phyloP scores from a whole-genome alignment of 2,888 invertebrate species.

The Allacma fusca region DNA sequence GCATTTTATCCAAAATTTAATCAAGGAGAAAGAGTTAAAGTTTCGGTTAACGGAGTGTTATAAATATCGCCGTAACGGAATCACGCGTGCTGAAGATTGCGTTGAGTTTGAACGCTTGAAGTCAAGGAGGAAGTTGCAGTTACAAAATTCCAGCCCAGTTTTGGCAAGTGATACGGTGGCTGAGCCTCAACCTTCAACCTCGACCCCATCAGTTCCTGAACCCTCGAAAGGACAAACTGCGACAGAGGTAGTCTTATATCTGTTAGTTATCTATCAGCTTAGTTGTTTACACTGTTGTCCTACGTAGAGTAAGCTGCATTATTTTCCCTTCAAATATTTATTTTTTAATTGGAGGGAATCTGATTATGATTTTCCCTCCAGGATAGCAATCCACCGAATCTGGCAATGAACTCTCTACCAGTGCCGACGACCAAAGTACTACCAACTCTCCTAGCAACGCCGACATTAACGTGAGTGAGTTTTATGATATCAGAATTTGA shows the following conservation, averaged over 20 bases:
- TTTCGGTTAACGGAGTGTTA: slow-evolving; percentile 82
- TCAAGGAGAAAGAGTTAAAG: slow-evolving; percentile 84
- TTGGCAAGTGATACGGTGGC: slow-evolving; percentile 5
- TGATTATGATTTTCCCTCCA: slow-evolving; percentile 47
- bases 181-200: background rate
- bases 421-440: slow-evolving; percentile 18
- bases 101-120: slow-evolving; percentile 56
- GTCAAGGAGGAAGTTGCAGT: slow-evolving; percentile 33
- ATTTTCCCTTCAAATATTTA: slow-evolving; percentile 21
- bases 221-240: slow-evolving; percentile 10
- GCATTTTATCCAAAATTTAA: slow-evolving; percentile 77
- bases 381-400: slow-evolving; percentile 44
- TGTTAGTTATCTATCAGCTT: background rate
- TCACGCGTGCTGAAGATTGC: slow-evolving; percentile 67
- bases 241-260: slow-evolving; percentile 12
- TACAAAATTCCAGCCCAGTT: slow-evolving; percentile 18
- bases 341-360: slow-evolving; percentile 42
- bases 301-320: background rate
- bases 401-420: slow-evolving; percentile 29
- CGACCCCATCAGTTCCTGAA: slow-evolving; percentile 14
- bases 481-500: background rate
- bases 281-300: background rate
- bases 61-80: slow-evolving; percentile 85
- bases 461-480: slow-evolving; percentile 32
- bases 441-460: slow-evolving; percentile 38